phyloP scores from a whole-genome alignment of 2,797 vertebrate genomes.

The Crax fasciolata region DNA sequence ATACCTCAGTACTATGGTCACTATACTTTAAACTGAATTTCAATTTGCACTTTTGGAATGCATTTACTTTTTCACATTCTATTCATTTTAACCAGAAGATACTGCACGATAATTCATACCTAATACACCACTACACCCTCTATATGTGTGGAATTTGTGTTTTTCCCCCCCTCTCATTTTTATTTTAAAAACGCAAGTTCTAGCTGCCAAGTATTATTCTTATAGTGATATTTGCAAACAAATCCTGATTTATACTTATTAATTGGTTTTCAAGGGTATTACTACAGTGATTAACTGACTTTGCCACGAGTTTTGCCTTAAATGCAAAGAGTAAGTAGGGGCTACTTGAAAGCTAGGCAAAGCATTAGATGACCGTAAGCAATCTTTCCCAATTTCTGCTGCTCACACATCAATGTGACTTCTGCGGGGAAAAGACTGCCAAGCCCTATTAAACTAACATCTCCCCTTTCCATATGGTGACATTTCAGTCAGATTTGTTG shows the following conservation, averaged over 20 bases:
- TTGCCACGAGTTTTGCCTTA: not conserved
- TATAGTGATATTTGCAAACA: not conserved
- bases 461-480: not conserved
- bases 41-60: not conserved
- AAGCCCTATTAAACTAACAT: not conserved
- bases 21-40: conserved; percentile 5
- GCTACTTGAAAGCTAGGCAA: not conserved
- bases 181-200: not conserved
- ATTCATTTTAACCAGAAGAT: not conserved
- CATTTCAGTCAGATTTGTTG: not conserved
- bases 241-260: not conserved
- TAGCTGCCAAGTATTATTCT: not conserved
- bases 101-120: conserved; percentile 13
- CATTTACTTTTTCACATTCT: not conserved
- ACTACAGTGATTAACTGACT: not conserved
- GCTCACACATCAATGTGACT: not conserved
- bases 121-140: not conserved
- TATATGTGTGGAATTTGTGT: not conserved
- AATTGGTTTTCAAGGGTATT: not conserved
- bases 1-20: not conserved
- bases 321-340: not conserved
- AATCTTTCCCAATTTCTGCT: not conserved
- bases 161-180: not conserved
- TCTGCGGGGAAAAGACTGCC: not conserved
- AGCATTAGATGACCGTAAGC: not conserved